Evolutionary conservation across 1,140 invertebrate species (phyloP).

Genomic region (Heliothis subflexa): DNA sequence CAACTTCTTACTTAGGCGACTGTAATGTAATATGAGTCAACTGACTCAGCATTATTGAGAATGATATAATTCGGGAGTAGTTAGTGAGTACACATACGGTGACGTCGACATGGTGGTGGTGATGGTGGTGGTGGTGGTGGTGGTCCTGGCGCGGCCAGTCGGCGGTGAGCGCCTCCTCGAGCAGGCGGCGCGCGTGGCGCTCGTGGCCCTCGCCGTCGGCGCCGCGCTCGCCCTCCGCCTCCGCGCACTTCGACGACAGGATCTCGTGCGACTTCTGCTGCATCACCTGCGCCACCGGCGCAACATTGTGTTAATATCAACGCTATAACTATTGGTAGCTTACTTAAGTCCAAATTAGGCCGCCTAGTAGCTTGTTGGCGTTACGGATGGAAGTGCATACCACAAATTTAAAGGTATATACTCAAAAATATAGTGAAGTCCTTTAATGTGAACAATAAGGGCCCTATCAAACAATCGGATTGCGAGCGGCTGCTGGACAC

Average conservation of each 20-base stretch:
- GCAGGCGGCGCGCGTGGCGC: slow-evolving; percentile 71
- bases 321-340: too few relatives aligned
- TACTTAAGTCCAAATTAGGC: too few relatives aligned
- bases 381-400: too few relatives aligned
- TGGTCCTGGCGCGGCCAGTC: slow-evolving; percentile 66
- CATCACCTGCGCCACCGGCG: slow-evolving; percentile 73
- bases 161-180: slow-evolving; percentile 76
- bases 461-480: too few relatives aligned
- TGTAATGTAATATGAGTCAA: too few relatives aligned
- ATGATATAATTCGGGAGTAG: background rate
- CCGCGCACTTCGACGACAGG: slow-evolving; percentile 74
- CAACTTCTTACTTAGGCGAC: too few relatives aligned
- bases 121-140: slow-evolving; percentile 57
- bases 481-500: too few relatives aligned
- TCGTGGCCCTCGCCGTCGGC: slow-evolving; percentile 64
- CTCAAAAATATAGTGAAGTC: too few relatives aligned
- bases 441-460: too few relatives aligned
- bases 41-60: background rate
- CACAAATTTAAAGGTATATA: too few relatives aligned
- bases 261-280: slow-evolving; percentile 85
- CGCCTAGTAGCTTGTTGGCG: too few relatives aligned
- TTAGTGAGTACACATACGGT: slow-evolving; percentile 34
- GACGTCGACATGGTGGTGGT: slow-evolving; percentile 57
- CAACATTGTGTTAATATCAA: slow-evolving; percentile 42
- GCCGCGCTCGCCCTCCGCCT: slow-evolving; percentile 53